A percentile compares a stretch with the other conserved stretches of the same genome.
These are phyloP conservation scores for Pogonophryne albipinna DNA, from an alignment of 2,797 vertebrate genomes.

Conservation along the genomic window DNA sequence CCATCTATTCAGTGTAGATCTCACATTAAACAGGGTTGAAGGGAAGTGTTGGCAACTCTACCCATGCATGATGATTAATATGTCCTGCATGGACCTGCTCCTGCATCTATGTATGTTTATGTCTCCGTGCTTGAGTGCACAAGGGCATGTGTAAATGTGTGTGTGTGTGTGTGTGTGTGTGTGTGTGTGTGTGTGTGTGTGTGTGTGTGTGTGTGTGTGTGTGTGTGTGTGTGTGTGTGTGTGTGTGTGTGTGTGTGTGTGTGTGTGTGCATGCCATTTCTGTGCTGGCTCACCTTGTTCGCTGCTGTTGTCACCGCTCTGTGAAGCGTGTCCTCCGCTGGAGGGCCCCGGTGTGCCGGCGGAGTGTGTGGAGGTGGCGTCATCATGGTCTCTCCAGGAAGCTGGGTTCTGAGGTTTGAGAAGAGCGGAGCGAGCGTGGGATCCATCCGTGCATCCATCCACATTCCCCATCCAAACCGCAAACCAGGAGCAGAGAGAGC, in stretches of 20 bases:
- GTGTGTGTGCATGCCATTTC: slow-evolving; percentile 40
- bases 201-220: background rate
- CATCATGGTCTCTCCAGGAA: slow-evolving; percentile 99
- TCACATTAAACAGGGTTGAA: slow-evolving; percentile 64
- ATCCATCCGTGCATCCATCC: slow-evolving; percentile 80
- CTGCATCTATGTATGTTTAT: slow-evolving; percentile 41
- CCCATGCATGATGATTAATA: slow-evolving; percentile 61
- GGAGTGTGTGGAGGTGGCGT: slow-evolving; percentile 98
- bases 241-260: slow-evolving; percentile 3
- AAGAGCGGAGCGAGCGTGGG: slow-evolving; percentile 76
- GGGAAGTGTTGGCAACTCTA: slow-evolving; percentile 61
- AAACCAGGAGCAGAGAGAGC: slow-evolving; percentile 85
- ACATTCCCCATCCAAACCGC: slow-evolving; percentile 82
- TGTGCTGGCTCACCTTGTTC: slow-evolving; percentile 94
- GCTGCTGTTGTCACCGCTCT: slow-evolving; percentile 99
- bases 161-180: slow-evolving; percentile 10
- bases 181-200: background rate
- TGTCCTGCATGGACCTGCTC: slow-evolving; percentile 58
- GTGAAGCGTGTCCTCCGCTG: slow-evolving; percentile 98
- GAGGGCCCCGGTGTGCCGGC: slow-evolving; percentile 99
- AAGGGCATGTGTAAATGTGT: slow-evolving; percentile 6
- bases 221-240: slow-evolving; percentile 5
- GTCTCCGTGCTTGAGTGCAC: slow-evolving; percentile 22
- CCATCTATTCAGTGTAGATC: slow-evolving; percentile 54
- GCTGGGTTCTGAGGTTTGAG: slow-evolving; percentile 95